Evolutionary conservation across 2,888 invertebrate species (phyloP), one percentile per base, ranked within the genome.

Genomic region (Rhingia rostrata): DNA sequence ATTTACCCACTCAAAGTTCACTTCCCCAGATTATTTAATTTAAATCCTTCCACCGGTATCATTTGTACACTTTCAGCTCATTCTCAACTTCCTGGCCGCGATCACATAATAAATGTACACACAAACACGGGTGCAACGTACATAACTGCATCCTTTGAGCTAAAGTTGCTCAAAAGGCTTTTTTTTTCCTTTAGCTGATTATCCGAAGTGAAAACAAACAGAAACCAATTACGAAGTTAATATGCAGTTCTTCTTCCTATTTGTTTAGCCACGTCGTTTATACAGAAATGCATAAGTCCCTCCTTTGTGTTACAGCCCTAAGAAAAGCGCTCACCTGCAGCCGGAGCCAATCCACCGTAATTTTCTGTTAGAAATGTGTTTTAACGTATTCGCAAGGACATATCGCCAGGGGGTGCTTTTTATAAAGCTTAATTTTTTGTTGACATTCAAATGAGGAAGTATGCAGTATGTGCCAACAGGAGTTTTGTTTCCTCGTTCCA

Each of bases 171-270:
- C 7, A 39, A 22, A 30, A 51, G 32, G 12, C 39, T 32, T 64
- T 51, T n/a, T 51, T n/a, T 12, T 47, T 43, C 30, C n/a, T 6
- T 33, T 51, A 78, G 72, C 78, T 72, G 63, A 72, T 78, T 78
- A 72, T 49, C 41, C 72, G 12, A 56, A 22, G 56, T 35, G 35
- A 64, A 72, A 72, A 51, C 63, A 64, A 72, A 78, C 61, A 78
- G 72, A 51, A 78, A 72, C 72, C 63, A 72, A 78, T 64, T 78
- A 72, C 56, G 12, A 72, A 72, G 49, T 64, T 63, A 72, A 78
- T 51, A 58, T 64, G 64, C 63, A 72, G 43, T 33, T 63, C 64
- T 58, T 78, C 64, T 58, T 64, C 58, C 56, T 41, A 32, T 58
- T 58, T 47, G 49, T 56, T 12, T 43, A 39, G 33, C 7, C 37